Conservation (phyloP, 2,113 vertebrate species). For the Junco hyemalis region DNA sequence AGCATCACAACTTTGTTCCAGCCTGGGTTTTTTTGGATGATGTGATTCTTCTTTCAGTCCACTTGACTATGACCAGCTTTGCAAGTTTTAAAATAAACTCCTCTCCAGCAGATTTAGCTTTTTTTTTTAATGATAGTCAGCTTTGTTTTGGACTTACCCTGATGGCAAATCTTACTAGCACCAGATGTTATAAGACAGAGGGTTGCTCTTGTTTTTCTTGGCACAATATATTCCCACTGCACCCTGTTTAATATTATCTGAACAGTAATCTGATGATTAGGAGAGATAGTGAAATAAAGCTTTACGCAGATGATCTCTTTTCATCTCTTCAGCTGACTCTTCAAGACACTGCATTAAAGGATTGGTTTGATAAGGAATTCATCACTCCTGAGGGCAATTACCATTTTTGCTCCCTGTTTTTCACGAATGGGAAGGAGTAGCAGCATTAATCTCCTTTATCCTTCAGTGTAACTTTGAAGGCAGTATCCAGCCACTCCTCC, state of each 20-base stretch:
- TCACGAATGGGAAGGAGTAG: conserved; percentile 6
- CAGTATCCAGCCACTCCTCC: not conserved
- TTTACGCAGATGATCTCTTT: conserved; percentile 53
- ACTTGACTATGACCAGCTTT: not conserved
- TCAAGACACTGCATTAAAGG: conserved; percentile 38
- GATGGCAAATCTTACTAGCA: conserved; percentile 12
- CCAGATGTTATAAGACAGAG: conserved; percentile 49
- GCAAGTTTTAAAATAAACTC: not conserved
- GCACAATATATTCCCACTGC: conserved; percentile 37
- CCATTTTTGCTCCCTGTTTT: conserved; percentile 24
- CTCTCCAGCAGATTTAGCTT: not conserved
- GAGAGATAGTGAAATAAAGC: conserved; percentile 36
- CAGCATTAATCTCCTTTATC: conserved; percentile 23
- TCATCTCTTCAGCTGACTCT: conserved; percentile 60
- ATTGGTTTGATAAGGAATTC: conserved; percentile 40
- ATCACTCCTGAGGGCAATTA: conserved; percentile 35
- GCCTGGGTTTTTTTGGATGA: not conserved
- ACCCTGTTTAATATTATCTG: conserved; percentile 58
- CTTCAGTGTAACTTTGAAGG: conserved; percentile 20
- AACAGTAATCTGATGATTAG: conserved; percentile 58
- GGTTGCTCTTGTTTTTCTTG: conserved; percentile 57
- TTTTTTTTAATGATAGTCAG: not conserved
- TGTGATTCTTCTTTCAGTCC: not conserved
- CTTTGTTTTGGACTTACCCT: conserved; percentile 38
- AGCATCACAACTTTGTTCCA: not conserved